These are phyloP conservation scores for Hippocampus mohnikei DNA, from an alignment of 2,113 vertebrate species.

Conservation along the genomic window DNA sequence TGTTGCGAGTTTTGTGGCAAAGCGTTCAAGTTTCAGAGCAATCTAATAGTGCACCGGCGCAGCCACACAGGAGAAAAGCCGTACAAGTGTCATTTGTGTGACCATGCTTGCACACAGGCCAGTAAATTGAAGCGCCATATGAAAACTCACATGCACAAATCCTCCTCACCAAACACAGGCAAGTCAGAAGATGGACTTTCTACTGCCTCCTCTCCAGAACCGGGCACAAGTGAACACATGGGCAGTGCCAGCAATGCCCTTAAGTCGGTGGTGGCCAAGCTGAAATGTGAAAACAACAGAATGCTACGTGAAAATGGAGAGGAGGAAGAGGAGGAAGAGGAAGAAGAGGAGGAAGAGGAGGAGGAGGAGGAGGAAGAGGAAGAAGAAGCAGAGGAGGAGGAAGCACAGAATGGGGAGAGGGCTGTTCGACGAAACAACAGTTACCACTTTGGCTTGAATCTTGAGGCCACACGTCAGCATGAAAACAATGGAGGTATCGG, in stretches of 20 bases:
- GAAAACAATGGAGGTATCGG: slow-evolving; percentile 82
- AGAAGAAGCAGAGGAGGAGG: slow-evolving; percentile 85
- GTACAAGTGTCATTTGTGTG: slow-evolving; percentile 98
- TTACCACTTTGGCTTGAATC: slow-evolving; percentile 90
- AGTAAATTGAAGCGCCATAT: slow-evolving; percentile 99
- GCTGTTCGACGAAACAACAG: slow-evolving; percentile 80
- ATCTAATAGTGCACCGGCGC: slow-evolving; percentile 95
- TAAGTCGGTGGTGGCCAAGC: slow-evolving; percentile 97
- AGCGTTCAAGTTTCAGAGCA: slow-evolving; percentile 99
- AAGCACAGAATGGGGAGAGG: slow-evolving; percentile 84
- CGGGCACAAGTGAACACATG: slow-evolving; percentile 91
- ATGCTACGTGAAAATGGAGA: slow-evolving; percentile 92
- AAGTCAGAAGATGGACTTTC: slow-evolving; percentile 97
- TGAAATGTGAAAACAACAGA: slow-evolving; percentile 88
- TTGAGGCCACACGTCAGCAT: slow-evolving; percentile 89
- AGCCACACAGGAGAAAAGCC: slow-evolving; percentile 99
- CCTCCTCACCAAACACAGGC: slow-evolving; percentile 90
- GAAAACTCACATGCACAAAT: slow-evolving; percentile 99
- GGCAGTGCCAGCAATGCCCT: slow-evolving; percentile 95
- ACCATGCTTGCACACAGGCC: slow-evolving; percentile 98
- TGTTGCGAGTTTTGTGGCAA: slow-evolving; percentile 99
- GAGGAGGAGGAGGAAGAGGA: slow-evolving; percentile 90
- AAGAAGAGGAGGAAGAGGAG: slow-evolving; percentile 96
- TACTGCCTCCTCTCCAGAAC: slow-evolving; percentile 93
- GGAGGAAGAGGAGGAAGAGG: slow-evolving; percentile 93